Percentiles rank a stretch among this genome's conserved stretches.
Conservation (phyloP, 2,113 vertebrate genomes). For the Lepidothrix coronata region DNA sequence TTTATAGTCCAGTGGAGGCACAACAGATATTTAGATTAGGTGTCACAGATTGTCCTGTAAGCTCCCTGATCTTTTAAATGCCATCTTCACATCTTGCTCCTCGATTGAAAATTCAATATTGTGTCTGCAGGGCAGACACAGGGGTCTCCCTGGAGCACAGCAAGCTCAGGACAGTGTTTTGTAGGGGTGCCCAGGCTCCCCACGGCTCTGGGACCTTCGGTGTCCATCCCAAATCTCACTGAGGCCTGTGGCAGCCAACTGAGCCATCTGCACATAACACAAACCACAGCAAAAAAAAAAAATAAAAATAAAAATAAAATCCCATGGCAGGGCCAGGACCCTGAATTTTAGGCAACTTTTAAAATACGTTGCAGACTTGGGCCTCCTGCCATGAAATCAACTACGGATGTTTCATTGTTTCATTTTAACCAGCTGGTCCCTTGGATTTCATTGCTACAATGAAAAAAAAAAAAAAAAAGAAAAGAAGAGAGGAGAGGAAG, state of each 20-base stretch:
- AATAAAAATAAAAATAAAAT: not conserved
- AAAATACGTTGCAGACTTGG: not conserved
- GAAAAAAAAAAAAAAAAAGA: not conserved
- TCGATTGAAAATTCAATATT: not conserved
- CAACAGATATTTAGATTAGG: not conserved
- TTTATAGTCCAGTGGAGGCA: not conserved
- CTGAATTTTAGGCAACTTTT: not conserved
- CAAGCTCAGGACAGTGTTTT: not conserved
- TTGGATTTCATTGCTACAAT: not conserved
- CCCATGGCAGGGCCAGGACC: not conserved
- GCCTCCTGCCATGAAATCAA: not conserved
- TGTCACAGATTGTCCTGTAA: not conserved
- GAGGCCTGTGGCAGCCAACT: not conserved
- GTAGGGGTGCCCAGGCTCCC: rapidly evolving
- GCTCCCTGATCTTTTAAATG: not conserved
- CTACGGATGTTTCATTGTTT: not conserved
- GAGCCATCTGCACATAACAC: not conserved
- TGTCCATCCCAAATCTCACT: not conserved
- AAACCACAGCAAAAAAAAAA: not conserved
- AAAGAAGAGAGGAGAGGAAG: not conserved
- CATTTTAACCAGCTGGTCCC: not conserved
- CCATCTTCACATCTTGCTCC: not conserved
- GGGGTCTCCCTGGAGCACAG: not conserved
- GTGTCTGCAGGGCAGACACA: not conserved
- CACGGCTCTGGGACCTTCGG: rapidly evolving